phyloP scores from a whole-genome alignment of 2,797 vertebrate genomes.

The Peromyscus aztecus region DNA sequence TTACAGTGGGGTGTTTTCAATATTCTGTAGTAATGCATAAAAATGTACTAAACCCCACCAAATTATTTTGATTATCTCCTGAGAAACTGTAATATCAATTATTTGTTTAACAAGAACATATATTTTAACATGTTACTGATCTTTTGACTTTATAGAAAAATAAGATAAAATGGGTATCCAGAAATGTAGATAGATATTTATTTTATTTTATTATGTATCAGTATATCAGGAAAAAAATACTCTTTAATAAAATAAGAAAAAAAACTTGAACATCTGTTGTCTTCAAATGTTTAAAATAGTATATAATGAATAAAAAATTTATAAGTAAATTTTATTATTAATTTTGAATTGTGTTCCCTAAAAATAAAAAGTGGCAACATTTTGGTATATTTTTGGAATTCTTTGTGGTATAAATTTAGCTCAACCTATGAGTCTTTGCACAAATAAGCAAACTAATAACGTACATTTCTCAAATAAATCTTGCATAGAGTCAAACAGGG shows the following conservation, averaged over 20 bases:
- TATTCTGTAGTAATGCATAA: not conserved
- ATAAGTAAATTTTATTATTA: not conserved
- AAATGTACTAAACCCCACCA: not conserved
- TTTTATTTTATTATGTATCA: not conserved
- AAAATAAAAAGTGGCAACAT: not conserved
- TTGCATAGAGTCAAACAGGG: not conserved
- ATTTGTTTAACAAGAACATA: not conserved
- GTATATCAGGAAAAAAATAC: not conserved
- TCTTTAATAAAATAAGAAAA: not conserved
- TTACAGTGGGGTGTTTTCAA: not conserved
- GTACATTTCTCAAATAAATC: not conserved
- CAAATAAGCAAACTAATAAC: not conserved
- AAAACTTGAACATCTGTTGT: not conserved
- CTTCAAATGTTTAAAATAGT: not conserved
- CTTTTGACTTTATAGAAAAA: not conserved
- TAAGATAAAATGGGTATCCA: not conserved
- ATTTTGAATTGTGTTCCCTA: not conserved
- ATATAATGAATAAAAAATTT: not conserved
- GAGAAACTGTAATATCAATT: not conserved
- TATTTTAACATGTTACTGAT: not conserved
- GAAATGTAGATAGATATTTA: not conserved
- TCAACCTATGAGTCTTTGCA: not conserved
- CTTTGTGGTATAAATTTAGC: not conserved
- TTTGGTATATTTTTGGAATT: not conserved
- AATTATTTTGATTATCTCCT: not conserved